Conservation (phyloP, 92 coral and sea anemone genomes). For the Bergia sp. region DNA sequence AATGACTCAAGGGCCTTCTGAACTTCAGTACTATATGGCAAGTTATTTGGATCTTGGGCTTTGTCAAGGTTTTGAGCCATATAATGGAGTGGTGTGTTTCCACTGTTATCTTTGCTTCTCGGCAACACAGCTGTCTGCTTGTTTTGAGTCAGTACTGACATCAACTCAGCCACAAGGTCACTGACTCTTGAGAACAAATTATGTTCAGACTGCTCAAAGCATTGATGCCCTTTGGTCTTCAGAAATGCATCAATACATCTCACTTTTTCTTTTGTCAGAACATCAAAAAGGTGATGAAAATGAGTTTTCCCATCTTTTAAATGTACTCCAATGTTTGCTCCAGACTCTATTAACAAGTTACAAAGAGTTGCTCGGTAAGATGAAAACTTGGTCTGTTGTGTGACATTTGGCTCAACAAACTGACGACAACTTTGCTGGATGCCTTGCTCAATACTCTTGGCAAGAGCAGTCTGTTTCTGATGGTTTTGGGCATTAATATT, state of each 20-base stretch:
- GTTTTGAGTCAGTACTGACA: not conserved
- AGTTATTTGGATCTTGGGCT: not conserved
- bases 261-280: not conserved
- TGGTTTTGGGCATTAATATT: not conserved
- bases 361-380: not conserved
- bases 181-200: not conserved
- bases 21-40: not conserved
- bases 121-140: not conserved
- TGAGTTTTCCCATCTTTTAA: not conserved
- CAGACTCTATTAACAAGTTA: not conserved
- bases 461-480: not conserved
- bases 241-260: not conserved
- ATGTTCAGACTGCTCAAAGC: no score
- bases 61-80: not conserved
- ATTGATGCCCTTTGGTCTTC: not conserved
- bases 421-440: not conserved
- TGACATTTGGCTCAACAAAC: not conserved
- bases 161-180: not conserved
- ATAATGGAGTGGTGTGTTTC: slow-evolving; percentile 7
- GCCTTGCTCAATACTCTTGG: not conserved
- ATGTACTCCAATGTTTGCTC: not conserved
- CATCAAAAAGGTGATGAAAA: not conserved
- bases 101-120: not conserved
- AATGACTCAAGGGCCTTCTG: not conserved
- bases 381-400: not conserved